Evolutionary conservation across 1,140 invertebrate species (phyloP).

Genomic region (Camponotus vicinus): DNA sequence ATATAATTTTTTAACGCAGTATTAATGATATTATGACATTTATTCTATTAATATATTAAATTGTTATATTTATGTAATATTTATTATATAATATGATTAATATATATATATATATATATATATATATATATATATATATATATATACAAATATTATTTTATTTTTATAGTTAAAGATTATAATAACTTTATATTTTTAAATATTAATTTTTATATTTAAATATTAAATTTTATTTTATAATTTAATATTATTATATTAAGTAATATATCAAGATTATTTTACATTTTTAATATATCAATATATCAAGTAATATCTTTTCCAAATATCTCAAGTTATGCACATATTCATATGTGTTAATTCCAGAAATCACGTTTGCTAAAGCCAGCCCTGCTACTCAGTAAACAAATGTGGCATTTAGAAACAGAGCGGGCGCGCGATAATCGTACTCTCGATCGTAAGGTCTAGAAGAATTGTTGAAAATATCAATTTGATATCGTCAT

Average conservation of each 20-base stretch:
- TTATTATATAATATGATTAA: background rate
- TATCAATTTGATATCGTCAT: conserved; percentile 23
- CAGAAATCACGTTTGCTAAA: background rate
- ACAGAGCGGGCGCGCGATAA: conserved; percentile 16
- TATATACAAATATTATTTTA: background rate
- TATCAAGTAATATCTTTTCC: too few relatives aligned
- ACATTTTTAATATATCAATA: too few relatives aligned
- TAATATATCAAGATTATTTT: too few relatives aligned
- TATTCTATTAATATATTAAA: background rate
- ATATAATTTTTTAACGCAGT: background rate
- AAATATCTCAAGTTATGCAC: too few relatives aligned
- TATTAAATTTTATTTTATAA: too few relatives aligned
- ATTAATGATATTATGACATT: background rate
- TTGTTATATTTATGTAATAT: too few relatives aligned
- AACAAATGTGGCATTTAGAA: conserved; percentile 57
- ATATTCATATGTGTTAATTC: background rate
- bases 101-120: background rate
- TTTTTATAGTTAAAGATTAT: background rate
- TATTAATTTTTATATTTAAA: background rate
- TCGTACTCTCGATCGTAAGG: conserved; percentile 18
- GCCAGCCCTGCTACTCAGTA: conserved; percentile 26
- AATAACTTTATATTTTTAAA: background rate
- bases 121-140: background rate
- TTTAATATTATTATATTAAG: too few relatives aligned
- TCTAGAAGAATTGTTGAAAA: conserved; percentile 21